These are phyloP conservation scores for Temnothorax rugatulus DNA, from an alignment of 2,888 invertebrate genomes.

Conservation along the genomic window DNA sequence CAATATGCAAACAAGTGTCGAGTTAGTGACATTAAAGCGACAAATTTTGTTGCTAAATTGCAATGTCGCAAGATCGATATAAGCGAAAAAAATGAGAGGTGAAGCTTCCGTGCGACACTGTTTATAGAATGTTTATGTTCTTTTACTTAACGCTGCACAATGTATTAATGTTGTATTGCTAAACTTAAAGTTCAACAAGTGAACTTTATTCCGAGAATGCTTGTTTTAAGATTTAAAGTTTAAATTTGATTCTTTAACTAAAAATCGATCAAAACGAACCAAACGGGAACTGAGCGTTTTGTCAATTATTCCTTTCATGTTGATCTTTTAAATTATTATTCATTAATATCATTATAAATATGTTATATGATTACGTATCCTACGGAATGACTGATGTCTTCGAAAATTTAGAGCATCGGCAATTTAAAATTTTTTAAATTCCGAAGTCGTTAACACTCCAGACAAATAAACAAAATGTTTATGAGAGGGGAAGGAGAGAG, in stretches of 20 bases:
- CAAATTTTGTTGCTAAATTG: slow-evolving; percentile 37
- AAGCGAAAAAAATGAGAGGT: slow-evolving; percentile 54
- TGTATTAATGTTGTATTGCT: neutral
- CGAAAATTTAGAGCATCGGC: neutral
- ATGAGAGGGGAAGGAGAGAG: neutral
- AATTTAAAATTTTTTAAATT: neutral
- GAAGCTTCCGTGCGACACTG: neutral
- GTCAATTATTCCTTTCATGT: neutral
- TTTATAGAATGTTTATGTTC: neutral
- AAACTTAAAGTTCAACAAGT: neutral
- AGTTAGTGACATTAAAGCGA: slow-evolving; percentile 27
- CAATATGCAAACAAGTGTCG: neutral
- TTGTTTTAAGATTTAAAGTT: slow-evolving; percentile 9
- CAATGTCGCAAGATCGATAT: slow-evolving; percentile 53
- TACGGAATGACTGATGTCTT: neutral
- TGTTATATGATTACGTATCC: neutral
- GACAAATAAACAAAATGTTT: neutral
- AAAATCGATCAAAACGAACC: neutral
- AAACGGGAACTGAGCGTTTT: neutral
- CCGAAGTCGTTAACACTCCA: neutral
- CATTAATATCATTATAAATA: neutral
- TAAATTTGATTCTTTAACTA: neutral
- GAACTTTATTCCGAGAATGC: neutral
- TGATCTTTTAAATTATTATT: neutral
- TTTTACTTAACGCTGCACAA: neutral